Evolutionary conservation across 2,113 vertebrate species (phyloP).

Genomic region (Pyrgilauda ruficollis): DNA sequence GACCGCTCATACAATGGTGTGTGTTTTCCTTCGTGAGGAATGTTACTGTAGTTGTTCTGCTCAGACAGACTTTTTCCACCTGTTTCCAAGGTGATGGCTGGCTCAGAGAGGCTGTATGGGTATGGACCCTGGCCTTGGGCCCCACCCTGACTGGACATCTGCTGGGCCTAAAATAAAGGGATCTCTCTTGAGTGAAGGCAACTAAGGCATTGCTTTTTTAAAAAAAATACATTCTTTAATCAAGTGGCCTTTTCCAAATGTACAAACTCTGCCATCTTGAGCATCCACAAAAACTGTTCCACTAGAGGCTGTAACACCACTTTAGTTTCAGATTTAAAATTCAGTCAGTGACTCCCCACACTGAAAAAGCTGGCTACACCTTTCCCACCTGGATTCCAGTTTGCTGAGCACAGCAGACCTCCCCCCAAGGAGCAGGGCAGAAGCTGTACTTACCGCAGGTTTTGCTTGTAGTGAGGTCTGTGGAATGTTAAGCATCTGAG

Average conservation of each 20-base stretch:
- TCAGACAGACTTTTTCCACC: constrained; percentile 80
- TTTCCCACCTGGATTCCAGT: not conserved
- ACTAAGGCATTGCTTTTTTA: not conserved
- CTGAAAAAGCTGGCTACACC: not conserved
- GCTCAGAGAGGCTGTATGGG: constrained; percentile 77
- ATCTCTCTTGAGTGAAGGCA: not conserved
- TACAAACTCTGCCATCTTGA: not conserved
- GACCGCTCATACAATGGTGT: constrained; percentile 92
- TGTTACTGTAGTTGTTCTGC: constrained; percentile 89
- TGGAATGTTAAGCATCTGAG: constrained; percentile 89
- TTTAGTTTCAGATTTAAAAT: not conserved
- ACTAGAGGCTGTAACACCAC: not conserved
- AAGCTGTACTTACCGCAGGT: constrained; percentile 76
- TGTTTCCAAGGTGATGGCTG: constrained; percentile 75
- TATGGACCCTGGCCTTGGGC: constrained; percentile 78
- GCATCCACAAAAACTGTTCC: not conserved
- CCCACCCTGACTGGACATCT: constrained; percentile 74
- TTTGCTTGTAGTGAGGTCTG: constrained; percentile 82
- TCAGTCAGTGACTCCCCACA: not conserved
- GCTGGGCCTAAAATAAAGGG: constrained; percentile 70
- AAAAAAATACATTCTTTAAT: not conserved
- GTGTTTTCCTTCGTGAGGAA: constrained; percentile 91
- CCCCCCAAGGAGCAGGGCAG: not conserved
- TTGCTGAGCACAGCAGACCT: not conserved
- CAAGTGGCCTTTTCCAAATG: not conserved